phyloP scores from a whole-genome alignment of 37 sponge, comb jelly and placozoan species.

The Aphrocallistes beatrix region DNA sequence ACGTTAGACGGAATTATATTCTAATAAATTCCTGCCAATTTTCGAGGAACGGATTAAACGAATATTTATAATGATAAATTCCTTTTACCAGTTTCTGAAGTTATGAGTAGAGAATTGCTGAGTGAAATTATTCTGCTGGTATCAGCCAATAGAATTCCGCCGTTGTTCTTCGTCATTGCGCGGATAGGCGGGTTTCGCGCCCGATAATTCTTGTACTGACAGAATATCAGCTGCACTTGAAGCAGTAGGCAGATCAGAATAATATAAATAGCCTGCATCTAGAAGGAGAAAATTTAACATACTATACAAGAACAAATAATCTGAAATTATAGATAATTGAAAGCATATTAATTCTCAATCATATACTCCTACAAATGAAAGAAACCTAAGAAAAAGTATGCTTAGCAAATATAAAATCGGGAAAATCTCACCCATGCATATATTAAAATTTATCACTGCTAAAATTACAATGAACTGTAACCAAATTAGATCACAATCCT shows the following conservation, averaged over 20 bases:
- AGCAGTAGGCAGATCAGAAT: neutral
- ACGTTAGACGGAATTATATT: too few relatives aligned
- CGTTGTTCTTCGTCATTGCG: neutral
- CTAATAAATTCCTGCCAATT: too few relatives aligned
- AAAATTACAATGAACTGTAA: too few relatives aligned
- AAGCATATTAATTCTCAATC: too few relatives aligned
- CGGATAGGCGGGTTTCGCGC: conserved; percentile 16
- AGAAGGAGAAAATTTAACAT: neutral
- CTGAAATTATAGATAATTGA: neutral
- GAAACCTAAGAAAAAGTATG: too few relatives aligned
- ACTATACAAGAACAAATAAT: neutral
- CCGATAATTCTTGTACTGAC: neutral
- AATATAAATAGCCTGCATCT: neutral
- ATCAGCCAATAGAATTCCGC: neutral
- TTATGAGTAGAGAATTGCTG: neutral
- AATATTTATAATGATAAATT: too few relatives aligned
- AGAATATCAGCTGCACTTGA: neutral
- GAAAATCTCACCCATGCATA: too few relatives aligned
- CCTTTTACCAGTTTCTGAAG: neutral
- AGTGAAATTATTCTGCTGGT: neutral
- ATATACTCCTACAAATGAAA: too few relatives aligned
- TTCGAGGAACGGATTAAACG: too few relatives aligned
- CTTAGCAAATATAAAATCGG: too few relatives aligned
- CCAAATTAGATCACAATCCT: too few relatives aligned
- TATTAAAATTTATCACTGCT: too few relatives aligned